A percentile compares a stretch with the other conserved stretches of the same genome.
These are phyloP conservation scores for Sesia bembeciformis DNA, from an alignment of 2,888 invertebrate species.

Conservation along the genomic window DNA sequence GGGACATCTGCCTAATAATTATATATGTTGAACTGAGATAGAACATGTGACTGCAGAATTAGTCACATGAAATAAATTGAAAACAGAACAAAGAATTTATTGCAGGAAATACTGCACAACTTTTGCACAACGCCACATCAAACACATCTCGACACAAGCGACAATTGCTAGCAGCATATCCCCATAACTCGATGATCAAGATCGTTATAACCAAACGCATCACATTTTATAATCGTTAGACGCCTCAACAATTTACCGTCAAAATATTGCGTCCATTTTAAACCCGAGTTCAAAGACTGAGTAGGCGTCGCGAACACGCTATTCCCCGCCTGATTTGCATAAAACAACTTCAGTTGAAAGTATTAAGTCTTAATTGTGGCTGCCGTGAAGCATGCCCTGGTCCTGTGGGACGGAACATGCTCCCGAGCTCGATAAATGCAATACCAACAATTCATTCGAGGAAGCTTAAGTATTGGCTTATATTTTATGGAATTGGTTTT, in stretches of 20 bases:
- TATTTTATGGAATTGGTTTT: not conserved
- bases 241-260: conserved; percentile 6
- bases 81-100: too few species aligned
- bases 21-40: too few species aligned
- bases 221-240: not conserved
- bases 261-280: conserved; percentile 32
- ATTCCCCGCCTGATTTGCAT: conserved; percentile 61
- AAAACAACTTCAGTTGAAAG: conserved; percentile 64
- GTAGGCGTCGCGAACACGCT: conserved; percentile 67
- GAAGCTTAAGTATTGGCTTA: conserved; percentile 1
- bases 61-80: too few species aligned
- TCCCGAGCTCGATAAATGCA: conserved; percentile 46
- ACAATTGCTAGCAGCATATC: not conserved
- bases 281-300: conserved; percentile 22
- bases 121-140: too few species aligned
- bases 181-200: not conserved
- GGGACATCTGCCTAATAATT: too few species aligned
- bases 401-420: conserved; percentile 56
- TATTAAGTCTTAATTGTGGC: conserved; percentile 73
- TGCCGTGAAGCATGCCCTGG: conserved; percentile 37
- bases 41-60: too few species aligned
- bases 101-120: too few species aligned
- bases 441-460: conserved; percentile 49
- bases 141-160: conserved; percentile 1
- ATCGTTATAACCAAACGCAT: not conserved